These are phyloP conservation scores for Orthonychiurus folsomi DNA, from an alignment of 2,888 invertebrate species.

Conservation along the genomic window DNA sequence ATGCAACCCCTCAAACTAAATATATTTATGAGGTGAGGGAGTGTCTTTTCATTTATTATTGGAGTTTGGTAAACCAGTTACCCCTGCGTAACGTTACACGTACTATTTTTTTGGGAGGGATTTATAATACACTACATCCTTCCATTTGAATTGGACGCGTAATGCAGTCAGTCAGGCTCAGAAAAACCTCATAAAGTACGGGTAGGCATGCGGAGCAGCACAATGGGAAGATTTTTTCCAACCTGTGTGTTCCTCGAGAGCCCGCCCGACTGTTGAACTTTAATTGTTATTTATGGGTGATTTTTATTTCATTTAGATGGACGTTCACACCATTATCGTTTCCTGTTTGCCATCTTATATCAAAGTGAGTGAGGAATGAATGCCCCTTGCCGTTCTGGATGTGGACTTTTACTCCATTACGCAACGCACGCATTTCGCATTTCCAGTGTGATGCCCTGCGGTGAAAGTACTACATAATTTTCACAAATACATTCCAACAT, in stretches of 20 bases:
- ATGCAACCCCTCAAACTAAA: not conserved
- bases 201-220: not conserved
- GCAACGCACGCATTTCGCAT: no score
- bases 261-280: conserved; percentile 15
- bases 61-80: no score
- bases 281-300: conserved; percentile 35
- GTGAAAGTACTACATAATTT: no score
- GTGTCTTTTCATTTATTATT: conserved; percentile 1
- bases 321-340: conserved; percentile 33
- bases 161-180: no score
- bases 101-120: no score
- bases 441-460: no score
- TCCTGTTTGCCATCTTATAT: conserved; percentile 19
- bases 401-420: no score
- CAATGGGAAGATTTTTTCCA: not conserved
- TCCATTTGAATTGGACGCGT: no score
- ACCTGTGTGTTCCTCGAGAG: not conserved
- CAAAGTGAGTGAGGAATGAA: not conserved
- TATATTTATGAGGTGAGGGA: conserved; percentile 1
- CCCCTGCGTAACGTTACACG: no score
- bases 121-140: no score
- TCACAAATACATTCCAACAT: no score
- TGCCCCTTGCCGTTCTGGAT: not conserved
- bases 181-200: conserved; percentile 1
- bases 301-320: conserved; percentile 35